Base-by-base conservation (phyloP, 1,140 invertebrate species). In the Ips typographus region DNA sequence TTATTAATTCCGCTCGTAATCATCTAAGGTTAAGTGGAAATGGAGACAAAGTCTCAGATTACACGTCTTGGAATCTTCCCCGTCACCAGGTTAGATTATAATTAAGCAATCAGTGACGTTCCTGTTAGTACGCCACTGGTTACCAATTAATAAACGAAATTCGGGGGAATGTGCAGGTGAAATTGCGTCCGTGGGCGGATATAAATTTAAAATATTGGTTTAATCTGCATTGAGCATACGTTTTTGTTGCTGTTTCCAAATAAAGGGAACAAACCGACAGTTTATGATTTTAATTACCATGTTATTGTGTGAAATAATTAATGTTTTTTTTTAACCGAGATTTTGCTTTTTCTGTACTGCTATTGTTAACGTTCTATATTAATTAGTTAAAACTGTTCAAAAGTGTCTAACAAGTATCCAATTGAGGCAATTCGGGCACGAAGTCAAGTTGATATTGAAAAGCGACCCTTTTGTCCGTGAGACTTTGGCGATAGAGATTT, bases 151-250 rank as follows among this genome's bases (percentile, higher is more conserved):
- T 68, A 68, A 22, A 62, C 41, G 41, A 55, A 68, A 68, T 68
- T 62, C 56, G 57, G 22, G 22, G 66, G 59, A 68, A 68, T 47
- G 66, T 62, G 47, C 66, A 68, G 66, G 66, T 68, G 66, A 55
- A 68, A 68, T 62, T 61, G 66, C 66, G 59, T 56, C 40, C 47
- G 66, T 68, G 58, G 65, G 66, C 41, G 59, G 58, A 61, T 42
- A 68, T 68, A 68, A 68, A 68, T 68, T 68, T 68, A 62, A 68
- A 68, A 68, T 68, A 68, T 68, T 61, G 66, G 40, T 68, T 68
- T 68, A 68, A 68, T 68, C 59, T 68, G 59, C 66, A 68, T 55
- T 36, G 40, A 53, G 44, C 37, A 53, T 41, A 41, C 43, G 52
- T 55, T 55, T 68, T 68, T 8, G 57, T 8, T 67, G 57, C 60